These are phyloP conservation scores for Mobula birostris DNA, from an alignment of 2,113 vertebrate species.

Conservation along the genomic window DNA sequence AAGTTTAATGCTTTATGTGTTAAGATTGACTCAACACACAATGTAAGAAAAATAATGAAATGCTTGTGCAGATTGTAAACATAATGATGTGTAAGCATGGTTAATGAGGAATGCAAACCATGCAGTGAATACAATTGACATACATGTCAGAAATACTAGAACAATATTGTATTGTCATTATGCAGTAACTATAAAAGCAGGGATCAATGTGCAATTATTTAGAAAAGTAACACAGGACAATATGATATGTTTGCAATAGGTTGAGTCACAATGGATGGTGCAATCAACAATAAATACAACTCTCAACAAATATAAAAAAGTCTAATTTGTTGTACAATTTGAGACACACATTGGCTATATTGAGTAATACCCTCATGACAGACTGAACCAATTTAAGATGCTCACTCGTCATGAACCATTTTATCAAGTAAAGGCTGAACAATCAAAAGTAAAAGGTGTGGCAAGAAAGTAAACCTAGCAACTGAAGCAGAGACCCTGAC, in stretches of 20 bases:
- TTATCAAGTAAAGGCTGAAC: neutral
- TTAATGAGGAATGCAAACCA: constrained; percentile 30
- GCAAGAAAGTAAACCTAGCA: neutral
- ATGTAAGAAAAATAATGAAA: constrained; percentile 24
- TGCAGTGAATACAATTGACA: neutral
- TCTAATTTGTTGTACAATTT: neutral
- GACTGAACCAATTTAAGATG: neutral
- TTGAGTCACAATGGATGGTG: constrained; percentile 2
- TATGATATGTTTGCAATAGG: neutral
- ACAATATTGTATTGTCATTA: neutral
- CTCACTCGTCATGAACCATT: neutral
- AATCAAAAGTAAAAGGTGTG: neutral
- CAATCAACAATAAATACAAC: neutral
- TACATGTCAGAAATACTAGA: neutral
- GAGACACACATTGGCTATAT: neutral
- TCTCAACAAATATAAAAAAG: neutral
- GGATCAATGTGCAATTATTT: constrained; percentile 9
- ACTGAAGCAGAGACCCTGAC: neutral
- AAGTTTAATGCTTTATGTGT: constrained; percentile 6
- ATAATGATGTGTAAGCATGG: constrained; percentile 14
- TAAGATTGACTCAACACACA: neutral
- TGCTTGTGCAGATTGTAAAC: constrained; percentile 26
- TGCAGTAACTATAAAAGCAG: neutral
- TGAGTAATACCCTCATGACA: neutral
- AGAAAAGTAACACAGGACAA: constrained; percentile 24